Percentiles rank a stretch among this genome's conserved stretches.
phyloP scores from a whole-genome alignment of 2,113 vertebrate species.

The Sus scrofa region DNA sequence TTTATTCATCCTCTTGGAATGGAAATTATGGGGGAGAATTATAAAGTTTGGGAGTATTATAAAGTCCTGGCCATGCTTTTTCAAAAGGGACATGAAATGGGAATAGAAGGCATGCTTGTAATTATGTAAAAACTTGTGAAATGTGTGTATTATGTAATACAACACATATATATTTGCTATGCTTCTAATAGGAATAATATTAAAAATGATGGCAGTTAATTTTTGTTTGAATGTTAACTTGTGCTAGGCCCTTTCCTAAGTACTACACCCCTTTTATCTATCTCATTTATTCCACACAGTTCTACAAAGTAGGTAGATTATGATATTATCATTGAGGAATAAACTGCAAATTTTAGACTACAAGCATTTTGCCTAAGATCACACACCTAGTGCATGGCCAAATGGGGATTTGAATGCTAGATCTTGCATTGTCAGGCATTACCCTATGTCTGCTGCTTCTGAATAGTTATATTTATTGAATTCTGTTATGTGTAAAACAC shows the following conservation, averaged over 20 bases:
- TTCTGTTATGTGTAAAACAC: not conserved
- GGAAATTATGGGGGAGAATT: not conserved
- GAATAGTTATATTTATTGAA: conserved; percentile 4
- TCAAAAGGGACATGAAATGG: not conserved
- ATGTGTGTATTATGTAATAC: not conserved
- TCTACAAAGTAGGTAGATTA: not conserved
- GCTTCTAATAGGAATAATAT: not conserved
- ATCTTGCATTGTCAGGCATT: not conserved
- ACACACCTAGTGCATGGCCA: not conserved
- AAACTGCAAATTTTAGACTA: conserved; percentile 4
- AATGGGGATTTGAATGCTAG: not conserved
- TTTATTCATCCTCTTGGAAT: conserved; percentile 8
- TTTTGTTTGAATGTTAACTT: not conserved
- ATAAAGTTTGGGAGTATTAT: not conserved
- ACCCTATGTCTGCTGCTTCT: not conserved
- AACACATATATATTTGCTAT: not conserved
- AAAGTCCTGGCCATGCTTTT: not conserved
- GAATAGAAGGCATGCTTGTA: not conserved
- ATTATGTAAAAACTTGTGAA: not conserved
- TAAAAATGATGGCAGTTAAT: not conserved
- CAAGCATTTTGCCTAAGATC: not conserved
- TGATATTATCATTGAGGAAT: not conserved
- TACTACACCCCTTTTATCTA: not conserved
- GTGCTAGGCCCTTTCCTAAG: not conserved
- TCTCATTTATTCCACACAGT: not conserved